These are phyloP conservation scores for Sycobia sp. DNA, from an alignment of 1,140 invertebrate species.

Conservation along the genomic window DNA sequence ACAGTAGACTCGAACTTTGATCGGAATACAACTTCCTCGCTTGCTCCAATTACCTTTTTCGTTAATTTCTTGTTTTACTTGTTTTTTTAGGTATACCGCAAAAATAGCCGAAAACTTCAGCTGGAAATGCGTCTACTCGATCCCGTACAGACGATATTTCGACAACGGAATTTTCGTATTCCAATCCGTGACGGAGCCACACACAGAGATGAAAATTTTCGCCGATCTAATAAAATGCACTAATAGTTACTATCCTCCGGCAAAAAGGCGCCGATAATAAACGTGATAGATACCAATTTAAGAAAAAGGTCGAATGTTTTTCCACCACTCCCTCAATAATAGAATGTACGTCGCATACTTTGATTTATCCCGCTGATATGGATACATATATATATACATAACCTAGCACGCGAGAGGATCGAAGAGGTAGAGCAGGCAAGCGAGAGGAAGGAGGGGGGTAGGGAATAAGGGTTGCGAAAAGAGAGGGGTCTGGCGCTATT, in stretches of 20 bases:
- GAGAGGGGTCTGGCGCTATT: slow-evolving; percentile 26
- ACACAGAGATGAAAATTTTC: slow-evolving; percentile 41
- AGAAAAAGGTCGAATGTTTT: background rate
- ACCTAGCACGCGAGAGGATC: too few species aligned
- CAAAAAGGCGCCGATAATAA: too few species aligned
- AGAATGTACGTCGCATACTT: background rate
- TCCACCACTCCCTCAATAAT: background rate
- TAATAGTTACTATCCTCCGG: background rate
- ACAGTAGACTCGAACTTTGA: too few species aligned
- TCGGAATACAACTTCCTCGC: too few species aligned
- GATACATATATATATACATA: too few species aligned
- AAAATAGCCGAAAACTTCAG: slow-evolving; percentile 40
- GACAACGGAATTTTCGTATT: slow-evolving; percentile 40
- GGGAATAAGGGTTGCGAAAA: background rate
- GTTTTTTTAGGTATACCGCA: slow-evolving; percentile 37
- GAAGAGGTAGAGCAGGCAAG: too few species aligned
- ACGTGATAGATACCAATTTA: background rate
- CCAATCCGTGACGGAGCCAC: slow-evolving; percentile 40
- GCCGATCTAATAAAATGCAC: slow-evolving; percentile 27
- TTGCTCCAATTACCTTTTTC: too few species aligned
- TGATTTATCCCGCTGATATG: slow-evolving; percentile 11
- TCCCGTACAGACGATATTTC: slow-evolving; percentile 42
- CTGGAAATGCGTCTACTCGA: slow-evolving; percentile 41
- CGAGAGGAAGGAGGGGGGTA: background rate
- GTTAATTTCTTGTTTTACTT: slow-evolving; percentile 1